Evolutionary conservation across 2,888 invertebrate species (phyloP).

Genomic region (Zygogramma bicolorata): DNA sequence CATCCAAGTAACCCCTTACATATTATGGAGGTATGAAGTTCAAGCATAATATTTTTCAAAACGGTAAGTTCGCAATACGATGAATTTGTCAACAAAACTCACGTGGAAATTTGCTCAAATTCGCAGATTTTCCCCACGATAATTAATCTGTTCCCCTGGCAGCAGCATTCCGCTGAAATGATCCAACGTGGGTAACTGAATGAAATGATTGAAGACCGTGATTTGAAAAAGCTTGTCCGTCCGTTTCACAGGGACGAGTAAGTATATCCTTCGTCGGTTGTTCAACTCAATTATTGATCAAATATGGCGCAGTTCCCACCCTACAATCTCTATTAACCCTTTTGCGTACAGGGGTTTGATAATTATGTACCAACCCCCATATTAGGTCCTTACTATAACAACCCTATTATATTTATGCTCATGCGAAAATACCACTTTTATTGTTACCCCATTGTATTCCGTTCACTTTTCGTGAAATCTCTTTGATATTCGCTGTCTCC

Average conservation of each 20-base stretch:
- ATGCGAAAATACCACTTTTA: constrained; percentile 59
- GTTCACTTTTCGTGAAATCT: constrained; percentile 55
- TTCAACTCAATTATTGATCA: constrained; percentile 69
- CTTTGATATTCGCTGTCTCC: constrained; percentile 53
- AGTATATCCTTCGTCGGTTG: constrained; percentile 66
- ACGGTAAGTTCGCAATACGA: background rate
- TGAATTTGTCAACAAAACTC: background rate
- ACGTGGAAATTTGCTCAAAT: background rate
- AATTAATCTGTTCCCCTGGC: background rate
- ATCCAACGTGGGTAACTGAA: constrained; percentile 31
- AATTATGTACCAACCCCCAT: constrained; percentile 66
- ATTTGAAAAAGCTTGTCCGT: constrained; percentile 51
- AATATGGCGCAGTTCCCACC: constrained; percentile 68
- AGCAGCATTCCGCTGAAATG: background rate
- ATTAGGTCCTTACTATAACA: constrained; percentile 65
- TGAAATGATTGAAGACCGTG: constrained; percentile 50
- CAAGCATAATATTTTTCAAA: no score
- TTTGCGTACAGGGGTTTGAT: constrained; percentile 66
- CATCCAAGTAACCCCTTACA: no score
- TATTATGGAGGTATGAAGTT: no score
- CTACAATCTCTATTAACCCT: constrained; percentile 66
- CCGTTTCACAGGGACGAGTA: constrained; percentile 60
- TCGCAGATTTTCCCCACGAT: background rate
- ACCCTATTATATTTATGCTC: constrained; percentile 63
- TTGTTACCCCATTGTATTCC: constrained; percentile 51